These are phyloP conservation scores for Enteromius thamalakanensis DNA, from an alignment of 2,797 vertebrate species.

Conservation along the genomic window DNA sequence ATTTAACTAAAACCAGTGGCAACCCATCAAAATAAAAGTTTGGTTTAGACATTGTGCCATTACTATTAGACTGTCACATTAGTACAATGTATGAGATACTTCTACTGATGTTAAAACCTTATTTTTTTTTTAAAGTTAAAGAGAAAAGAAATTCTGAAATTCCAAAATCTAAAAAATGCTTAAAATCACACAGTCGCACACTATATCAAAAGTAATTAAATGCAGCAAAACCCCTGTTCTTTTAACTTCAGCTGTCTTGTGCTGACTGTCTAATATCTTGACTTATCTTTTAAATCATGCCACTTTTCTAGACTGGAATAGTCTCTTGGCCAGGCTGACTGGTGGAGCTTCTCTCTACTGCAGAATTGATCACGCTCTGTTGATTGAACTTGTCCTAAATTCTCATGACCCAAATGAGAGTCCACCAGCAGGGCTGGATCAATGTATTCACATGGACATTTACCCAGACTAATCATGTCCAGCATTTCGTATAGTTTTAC, in stretches of 20 bases:
- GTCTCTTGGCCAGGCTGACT: slow-evolving; percentile 12
- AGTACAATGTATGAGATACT: no score
- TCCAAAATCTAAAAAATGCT: neutral
- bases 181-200: neutral
- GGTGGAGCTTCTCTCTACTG: slow-evolving; percentile 20
- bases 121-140: neutral
- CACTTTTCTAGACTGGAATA: slow-evolving; percentile 10
- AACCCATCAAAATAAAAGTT: no score
- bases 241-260: slow-evolving; percentile 10
- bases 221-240: neutral
- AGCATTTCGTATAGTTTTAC: slow-evolving; percentile 22
- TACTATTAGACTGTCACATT: no score
- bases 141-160: neutral
- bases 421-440: slow-evolving; percentile 53
- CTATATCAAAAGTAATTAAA: no score
- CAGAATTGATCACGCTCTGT: slow-evolving; percentile 51
- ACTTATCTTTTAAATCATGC: slow-evolving; percentile 23
- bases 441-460: slow-evolving; percentile 54
- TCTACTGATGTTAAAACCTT: no score
- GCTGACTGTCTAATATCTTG: slow-evolving; percentile 4
- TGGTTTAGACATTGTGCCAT: no score
- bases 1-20: no score
- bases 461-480: slow-evolving; percentile 47
- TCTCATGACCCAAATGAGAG: slow-evolving; percentile 65
- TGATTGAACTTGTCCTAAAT: slow-evolving; percentile 56